A percentile compares a stretch with the other conserved stretches of the same genome.
Evolutionary conservation across 2,888 invertebrate species (phyloP).

Genomic region (Leptinotarsa juncta): DNA sequence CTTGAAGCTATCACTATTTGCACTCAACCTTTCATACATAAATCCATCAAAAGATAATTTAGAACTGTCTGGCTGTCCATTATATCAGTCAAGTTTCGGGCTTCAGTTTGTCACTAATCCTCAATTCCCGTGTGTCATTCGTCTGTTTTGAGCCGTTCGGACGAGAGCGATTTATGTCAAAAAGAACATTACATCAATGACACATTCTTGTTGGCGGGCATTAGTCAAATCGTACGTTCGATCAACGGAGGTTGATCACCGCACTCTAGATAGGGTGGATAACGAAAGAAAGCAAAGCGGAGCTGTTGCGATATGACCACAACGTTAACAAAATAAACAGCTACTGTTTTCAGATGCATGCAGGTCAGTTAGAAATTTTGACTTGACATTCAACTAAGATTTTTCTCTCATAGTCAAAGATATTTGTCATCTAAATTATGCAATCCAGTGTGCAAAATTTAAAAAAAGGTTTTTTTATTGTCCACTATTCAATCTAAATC

Average conservation of each 20-base stretch:
- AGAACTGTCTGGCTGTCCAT: constrained; percentile 46
- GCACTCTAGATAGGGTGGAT: constrained; percentile 14
- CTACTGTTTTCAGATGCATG: no score
- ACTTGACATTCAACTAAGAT: no score
- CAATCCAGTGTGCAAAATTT: no score
- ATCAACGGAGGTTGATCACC: constrained; percentile 7
- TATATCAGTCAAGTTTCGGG: constrained; percentile 49
- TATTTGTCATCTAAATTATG: no score
- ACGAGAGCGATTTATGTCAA: constrained; percentile 40
- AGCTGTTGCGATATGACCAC: background rate
- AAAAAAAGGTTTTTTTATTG: no score
- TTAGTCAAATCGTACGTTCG: constrained; percentile 38
- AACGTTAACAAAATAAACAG: background rate
- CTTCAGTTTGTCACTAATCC: constrained; percentile 49
- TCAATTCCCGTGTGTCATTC: constrained; percentile 41
- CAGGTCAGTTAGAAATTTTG: no score
- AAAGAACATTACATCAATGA: constrained; percentile 40
- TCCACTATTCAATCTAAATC: no score
- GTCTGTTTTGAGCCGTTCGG: constrained; percentile 32
- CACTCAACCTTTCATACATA: constrained; percentile 51
- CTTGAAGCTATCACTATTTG: constrained; percentile 50
- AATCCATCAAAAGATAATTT: constrained; percentile 51
- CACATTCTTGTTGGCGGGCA: constrained; percentile 36
- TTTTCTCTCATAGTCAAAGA: no score
- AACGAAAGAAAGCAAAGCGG: constrained; percentile 1